These are phyloP conservation scores for Drosophila pandora DNA, from an alignment of 1,140 invertebrate species.

Conservation along the genomic window DNA sequence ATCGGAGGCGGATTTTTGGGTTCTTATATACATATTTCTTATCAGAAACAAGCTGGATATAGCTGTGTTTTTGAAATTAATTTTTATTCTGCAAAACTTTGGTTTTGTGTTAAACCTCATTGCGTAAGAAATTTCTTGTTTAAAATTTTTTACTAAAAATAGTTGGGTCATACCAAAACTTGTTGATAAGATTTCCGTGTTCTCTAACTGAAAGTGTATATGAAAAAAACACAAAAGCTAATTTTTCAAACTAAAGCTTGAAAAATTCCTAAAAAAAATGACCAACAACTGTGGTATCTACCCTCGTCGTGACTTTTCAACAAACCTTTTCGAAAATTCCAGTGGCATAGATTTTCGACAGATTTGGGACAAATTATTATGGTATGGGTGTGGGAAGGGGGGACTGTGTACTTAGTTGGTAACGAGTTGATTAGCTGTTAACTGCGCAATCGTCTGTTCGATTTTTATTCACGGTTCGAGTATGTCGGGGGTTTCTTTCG, in stretches of 20 bases:
- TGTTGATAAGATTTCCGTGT: too few relatives aligned
- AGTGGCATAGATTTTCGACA: background rate
- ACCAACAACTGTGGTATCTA: background rate
- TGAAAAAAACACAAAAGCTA: background rate
- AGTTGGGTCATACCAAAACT: too few relatives aligned
- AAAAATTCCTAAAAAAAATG: too few relatives aligned
- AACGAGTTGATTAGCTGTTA: constrained; percentile 60
- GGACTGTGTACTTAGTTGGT: constrained; percentile 16
- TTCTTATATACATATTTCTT: too few relatives aligned
- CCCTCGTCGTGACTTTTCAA: background rate
- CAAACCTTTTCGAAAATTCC: background rate
- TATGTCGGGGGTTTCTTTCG: constrained; percentile 18
- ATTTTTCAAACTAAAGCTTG: too few relatives aligned
- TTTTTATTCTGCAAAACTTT: too few relatives aligned
- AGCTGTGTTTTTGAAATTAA: too few relatives aligned
- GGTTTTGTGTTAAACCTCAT: too few relatives aligned
- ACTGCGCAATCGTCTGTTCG: constrained; percentile 28
- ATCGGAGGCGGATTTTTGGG: too few relatives aligned
- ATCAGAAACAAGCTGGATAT: too few relatives aligned
- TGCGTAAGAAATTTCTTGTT: too few relatives aligned
- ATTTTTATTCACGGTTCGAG: constrained; percentile 16
- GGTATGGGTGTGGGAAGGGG: background rate
- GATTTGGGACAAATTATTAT: background rate
- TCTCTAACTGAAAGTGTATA: background rate
- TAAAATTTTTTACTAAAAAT: too few relatives aligned